Percentiles rank a stretch among this genome's conserved stretches.
phyloP scores from a whole-genome alignment of 2,797 vertebrate genomes.

The Ispidina picta region DNA sequence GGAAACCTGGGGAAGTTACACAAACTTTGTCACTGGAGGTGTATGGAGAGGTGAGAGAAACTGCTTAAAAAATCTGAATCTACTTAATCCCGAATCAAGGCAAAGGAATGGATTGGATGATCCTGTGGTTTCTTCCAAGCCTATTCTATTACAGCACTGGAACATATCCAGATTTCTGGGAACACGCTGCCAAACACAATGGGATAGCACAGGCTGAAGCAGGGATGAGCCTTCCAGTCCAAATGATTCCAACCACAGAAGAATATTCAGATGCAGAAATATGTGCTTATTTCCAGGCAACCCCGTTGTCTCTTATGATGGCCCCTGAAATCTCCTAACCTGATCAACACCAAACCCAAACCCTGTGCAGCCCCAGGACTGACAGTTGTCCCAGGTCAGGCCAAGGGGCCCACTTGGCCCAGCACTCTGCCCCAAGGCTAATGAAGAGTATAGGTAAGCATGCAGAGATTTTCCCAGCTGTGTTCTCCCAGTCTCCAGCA shows the following conservation, averaged over 20 bases:
- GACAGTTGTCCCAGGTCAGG: background rate
- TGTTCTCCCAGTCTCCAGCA: background rate
- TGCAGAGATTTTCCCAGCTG: background rate
- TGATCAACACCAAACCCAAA: background rate
- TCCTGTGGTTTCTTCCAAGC: background rate
- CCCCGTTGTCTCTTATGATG: background rate
- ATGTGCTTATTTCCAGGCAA: background rate
- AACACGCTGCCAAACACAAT: background rate
- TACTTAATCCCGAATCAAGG: background rate
- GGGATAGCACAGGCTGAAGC: background rate
- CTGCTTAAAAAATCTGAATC: background rate
- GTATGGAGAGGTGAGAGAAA: background rate
- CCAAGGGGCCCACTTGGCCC: background rate
- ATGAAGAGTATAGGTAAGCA: background rate
- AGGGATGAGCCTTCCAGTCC: background rate
- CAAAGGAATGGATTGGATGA: slow-evolving; percentile 26
- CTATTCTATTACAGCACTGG: background rate
- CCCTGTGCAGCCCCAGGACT: background rate
- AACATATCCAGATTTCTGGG: background rate
- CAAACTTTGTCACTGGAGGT: background rate
- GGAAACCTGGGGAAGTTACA: background rate
- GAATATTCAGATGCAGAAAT: background rate
- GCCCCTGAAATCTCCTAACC: background rate
- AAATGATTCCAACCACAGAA: background rate
- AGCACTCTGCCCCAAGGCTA: background rate